Base-by-base conservation (phyloP, 2,888 invertebrate species). In the Ormyrus thymus region DNA sequence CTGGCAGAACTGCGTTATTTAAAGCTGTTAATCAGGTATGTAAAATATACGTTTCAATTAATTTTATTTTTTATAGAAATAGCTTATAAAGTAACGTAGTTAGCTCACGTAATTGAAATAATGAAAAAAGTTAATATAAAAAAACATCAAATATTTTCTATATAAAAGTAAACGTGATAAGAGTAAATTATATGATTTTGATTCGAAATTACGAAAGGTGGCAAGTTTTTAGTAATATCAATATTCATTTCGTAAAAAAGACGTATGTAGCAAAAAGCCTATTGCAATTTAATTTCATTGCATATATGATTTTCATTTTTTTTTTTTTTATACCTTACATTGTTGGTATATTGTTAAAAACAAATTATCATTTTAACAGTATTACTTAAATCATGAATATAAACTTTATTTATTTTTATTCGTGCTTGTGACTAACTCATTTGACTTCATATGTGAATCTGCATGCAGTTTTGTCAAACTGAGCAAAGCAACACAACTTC, bases 391-490 rank as follows among this genome's bases (percentile, higher is more conserved):
- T 29, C 29, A 51, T 45, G 48, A 56, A 68, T 53, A n/a, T 46
- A 53, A 50, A 53, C 81, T 81, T 70, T 15, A 13, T 69, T 46
- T 68, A 9, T 56, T 62, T 53, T 77, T 64, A 81, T 82, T 82
- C 74, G 83, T 85, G 82, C 76, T 83, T 83, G 82, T 85, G 84
- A 81, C 81, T 81, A 81, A 81, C 81, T 76, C 29, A 51, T 55
- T 65, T 56, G 69, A 74, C 45, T 74, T 59, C 56, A 68, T 64
- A 61, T 74, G 72, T 69, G 70, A 81, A 65, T 59, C 64, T 65
- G 82, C 82, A 82, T 83, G 83, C 48, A 90, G 89, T 86, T 85
- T 86, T 89, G 88, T 86, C 90, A 90, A 85, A 90, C 90, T 81
- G 90, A 90, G 82, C 86, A 86, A 86, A 86, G 86, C 82, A 84